These are phyloP conservation scores for Drosophila cognata DNA, from an alignment of 2,888 invertebrate genomes.

Conservation along the genomic window DNA sequence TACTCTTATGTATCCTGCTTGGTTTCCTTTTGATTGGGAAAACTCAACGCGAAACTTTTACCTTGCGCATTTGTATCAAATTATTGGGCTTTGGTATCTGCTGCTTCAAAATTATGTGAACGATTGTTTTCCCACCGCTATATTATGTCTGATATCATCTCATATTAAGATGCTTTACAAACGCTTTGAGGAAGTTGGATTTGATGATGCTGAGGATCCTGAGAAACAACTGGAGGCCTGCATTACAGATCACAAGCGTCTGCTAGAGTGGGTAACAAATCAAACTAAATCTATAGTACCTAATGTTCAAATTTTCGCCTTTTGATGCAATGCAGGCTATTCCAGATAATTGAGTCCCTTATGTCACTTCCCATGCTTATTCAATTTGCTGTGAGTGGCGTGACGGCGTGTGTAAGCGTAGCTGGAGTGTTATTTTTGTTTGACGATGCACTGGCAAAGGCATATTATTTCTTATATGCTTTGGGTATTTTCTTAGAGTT, in stretches of 20 bases:
- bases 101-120: conserved; percentile 61
- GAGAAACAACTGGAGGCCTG: conserved; percentile 58
- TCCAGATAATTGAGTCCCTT: conserved; percentile 52
- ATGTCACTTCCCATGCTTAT: conserved; percentile 74
- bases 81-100: conserved; percentile 57
- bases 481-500: conserved; percentile 59
- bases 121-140: conserved; percentile 70
- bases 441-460: conserved; percentile 44
- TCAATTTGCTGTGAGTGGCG: conserved; percentile 60
- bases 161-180: conserved; percentile 66
- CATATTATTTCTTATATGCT: conserved; percentile 63
- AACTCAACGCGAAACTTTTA: conserved; percentile 54
- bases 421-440: conserved; percentile 64
- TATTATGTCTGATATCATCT: conserved; percentile 64
- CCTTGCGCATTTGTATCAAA: conserved; percentile 67
- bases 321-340: conserved; percentile 44
- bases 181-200: conserved; percentile 64
- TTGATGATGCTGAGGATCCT: conserved; percentile 5
- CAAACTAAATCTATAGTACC: neutral
- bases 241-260: conserved; percentile 67
- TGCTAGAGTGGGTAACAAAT: conserved; percentile 48
- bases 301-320: accelerated
- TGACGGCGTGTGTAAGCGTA: conserved; percentile 62
- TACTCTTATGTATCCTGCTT: conserved; percentile 71
- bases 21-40: conserved; percentile 77